Evolutionary conservation across 30 jellyfish, hydroid and myxozoan genomes (phyloP), one percentile per base, ranked within the genome.

Genomic region (Chrysaora quinquecirrha): DNA sequence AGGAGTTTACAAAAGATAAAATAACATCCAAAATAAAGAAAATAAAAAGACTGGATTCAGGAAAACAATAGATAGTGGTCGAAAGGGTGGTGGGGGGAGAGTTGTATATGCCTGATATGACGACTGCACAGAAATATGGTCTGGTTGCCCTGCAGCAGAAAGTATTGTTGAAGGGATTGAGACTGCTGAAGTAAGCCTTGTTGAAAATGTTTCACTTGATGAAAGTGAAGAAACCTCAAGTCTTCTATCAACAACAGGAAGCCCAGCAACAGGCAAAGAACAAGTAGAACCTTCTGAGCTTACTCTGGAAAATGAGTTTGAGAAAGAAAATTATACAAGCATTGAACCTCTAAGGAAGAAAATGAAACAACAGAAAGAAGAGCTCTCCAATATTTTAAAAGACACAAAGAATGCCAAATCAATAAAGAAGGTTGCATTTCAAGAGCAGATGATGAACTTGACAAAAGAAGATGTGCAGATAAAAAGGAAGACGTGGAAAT

Each of bases 291-390:
- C 9, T 43, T 43, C 58, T 6, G 9, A 9, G 12, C 58, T n/a
- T n/a, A n/a, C n/a, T n/a, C n/a, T n/a, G n/a, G n/a, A n/a, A n/a
- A n/a, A 43, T 43, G 58, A 43, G 12, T 16, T 6, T 43, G 12
- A 43, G 58, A 16, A 43, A 43, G 16, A 16, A 9, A 16, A 43
- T 6, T 6, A 9, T 16, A 9, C 58, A 6, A 43, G 16, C 9
- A 6, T 43, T 64, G 77, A 64, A 21, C 77, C 77, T 3, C 27
- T 64, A 6, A 64, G 30, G 22, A 64, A 64, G 77, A 64, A 30
- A 30, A 28, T 64, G 77, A 64, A 24, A 21, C 77, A 11, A 11
- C 20, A 30, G 77, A 22, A 21, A 64, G 77, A 64, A 64, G 77
- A 64, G 30, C 77, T 30, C 7, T 7, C 52, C 23, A 64, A 28